These are phyloP conservation scores for Nephrocerus scutellatus DNA, from an alignment of 2,888 invertebrate species.

Conservation along the genomic window DNA sequence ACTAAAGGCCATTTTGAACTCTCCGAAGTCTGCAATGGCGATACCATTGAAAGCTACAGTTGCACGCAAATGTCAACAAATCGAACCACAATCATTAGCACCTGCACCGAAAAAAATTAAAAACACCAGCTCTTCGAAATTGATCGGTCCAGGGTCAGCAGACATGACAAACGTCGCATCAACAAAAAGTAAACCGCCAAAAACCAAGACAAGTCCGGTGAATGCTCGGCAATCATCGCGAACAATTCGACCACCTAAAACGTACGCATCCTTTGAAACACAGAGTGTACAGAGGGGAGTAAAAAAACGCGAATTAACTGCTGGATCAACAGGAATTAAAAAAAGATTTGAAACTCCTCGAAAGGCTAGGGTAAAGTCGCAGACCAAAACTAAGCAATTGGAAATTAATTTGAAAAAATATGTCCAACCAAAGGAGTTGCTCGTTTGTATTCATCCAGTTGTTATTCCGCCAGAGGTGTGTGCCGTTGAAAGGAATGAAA, in stretches of 20 bases:
- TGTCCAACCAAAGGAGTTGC: too few species aligned
- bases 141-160: constrained; percentile 13
- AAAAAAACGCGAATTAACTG: too few species aligned
- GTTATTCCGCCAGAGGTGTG: too few species aligned
- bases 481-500: too few species aligned
- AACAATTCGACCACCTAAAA: constrained; percentile 8
- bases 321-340: too few species aligned
- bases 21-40: constrained; percentile 3
- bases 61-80: constrained; percentile 28
- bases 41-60: constrained; percentile 6
- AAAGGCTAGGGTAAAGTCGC: too few species aligned
- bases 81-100: constrained; percentile 33
- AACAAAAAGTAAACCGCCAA: constrained; percentile 3
- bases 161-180: background rate
- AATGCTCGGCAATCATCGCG: constrained; percentile 13
- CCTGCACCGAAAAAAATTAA: constrained; percentile 23
- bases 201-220: background rate
- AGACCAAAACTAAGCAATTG: too few species aligned
- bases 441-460: too few species aligned
- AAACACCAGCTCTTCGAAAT: constrained; percentile 16
- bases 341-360: too few species aligned
- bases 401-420: too few species aligned
- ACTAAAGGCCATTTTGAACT: background rate
- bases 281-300: too few species aligned
- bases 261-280: too few species aligned